Base-by-base conservation (phyloP, 2,797 vertebrate species). In the Sphaeramia orbicularis region DNA sequence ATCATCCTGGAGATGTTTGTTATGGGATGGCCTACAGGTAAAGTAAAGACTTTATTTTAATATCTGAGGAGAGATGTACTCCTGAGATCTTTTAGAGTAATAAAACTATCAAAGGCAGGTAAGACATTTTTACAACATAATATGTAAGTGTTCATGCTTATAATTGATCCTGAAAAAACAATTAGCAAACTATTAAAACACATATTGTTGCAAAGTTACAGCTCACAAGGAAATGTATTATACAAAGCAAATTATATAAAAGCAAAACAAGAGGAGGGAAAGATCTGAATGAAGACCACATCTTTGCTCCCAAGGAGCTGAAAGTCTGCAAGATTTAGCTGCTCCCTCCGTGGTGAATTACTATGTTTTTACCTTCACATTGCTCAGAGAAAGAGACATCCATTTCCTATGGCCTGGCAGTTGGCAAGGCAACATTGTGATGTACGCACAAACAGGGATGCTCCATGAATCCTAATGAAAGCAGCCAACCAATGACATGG, bases 361-460 rank as follows among this genome's bases (percentile, higher is more conserved):
- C 70, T 76, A 65, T 78, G 74, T 80, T 85, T 89, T 88, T 80
- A 91, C 76, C 76, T 72, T 82, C 75, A 65, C 79, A 81, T 76
- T 83, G 81, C 78, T 85, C 69, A 80, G 74, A 76, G 79, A 88
- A 69, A 82, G 74, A 89, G 75, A 91, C 87, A 93, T 84, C 76
- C 84, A 88, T 93, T 94, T 92, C 83, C 76, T 70, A 86, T 45
- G 65, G 70, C 81, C 67, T 78, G 80, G 55, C 76, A 78, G 81
- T 86, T 90, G 90, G 88, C 89, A 87, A 90, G 89, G 89, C 88
- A 90, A 87, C 71, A 71, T 73, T 74, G 81, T 90, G 83, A 92
- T 83, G 76, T 89, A 89, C 65, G 38, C 62, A 80, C 68, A 73
- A 59, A 78, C 52, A 30, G 55, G 18, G 50, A 83, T 70, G 77